Evolutionary conservation across 2,113 vertebrate genomes (phyloP).

Genomic region (Plotosus lineatus): DNA sequence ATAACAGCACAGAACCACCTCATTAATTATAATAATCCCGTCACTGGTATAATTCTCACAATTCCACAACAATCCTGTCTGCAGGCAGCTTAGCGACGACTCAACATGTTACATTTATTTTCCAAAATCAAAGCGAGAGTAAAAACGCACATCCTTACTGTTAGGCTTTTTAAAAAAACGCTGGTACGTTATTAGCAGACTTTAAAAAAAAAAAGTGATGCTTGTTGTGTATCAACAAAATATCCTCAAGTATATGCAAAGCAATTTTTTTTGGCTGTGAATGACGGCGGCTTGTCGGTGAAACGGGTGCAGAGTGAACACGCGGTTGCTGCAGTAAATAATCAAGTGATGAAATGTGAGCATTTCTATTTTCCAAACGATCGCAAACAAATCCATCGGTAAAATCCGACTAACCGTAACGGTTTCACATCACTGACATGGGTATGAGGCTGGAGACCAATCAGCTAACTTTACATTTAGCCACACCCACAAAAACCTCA

Average conservation of each 20-base stretch:
- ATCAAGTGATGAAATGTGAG: no score
- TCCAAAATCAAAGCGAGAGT: no score
- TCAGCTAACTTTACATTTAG: background rate
- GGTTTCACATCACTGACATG: background rate
- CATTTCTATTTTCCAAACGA: no score
- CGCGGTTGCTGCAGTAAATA: no score
- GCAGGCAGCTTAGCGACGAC: background rate
- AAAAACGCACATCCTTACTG: no score
- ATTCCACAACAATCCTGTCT: background rate
- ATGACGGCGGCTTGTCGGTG: background rate
- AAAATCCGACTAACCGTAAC: no score
- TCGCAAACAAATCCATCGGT: no score
- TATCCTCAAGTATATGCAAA: background rate
- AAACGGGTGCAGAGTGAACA: background rate
- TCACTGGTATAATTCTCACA: no score
- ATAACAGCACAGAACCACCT: no score
- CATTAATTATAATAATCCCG: no score
- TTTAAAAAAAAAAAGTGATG: background rate
- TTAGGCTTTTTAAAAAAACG: background rate
- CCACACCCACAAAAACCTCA: background rate
- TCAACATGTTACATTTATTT: no score
- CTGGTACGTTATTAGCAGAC: background rate
- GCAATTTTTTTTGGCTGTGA: background rate
- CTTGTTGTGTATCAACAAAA: background rate
- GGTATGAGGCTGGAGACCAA: background rate